Evolutionary conservation across 2,797 vertebrate species (phyloP).

Genomic region (Centropyge bicolor): DNA sequence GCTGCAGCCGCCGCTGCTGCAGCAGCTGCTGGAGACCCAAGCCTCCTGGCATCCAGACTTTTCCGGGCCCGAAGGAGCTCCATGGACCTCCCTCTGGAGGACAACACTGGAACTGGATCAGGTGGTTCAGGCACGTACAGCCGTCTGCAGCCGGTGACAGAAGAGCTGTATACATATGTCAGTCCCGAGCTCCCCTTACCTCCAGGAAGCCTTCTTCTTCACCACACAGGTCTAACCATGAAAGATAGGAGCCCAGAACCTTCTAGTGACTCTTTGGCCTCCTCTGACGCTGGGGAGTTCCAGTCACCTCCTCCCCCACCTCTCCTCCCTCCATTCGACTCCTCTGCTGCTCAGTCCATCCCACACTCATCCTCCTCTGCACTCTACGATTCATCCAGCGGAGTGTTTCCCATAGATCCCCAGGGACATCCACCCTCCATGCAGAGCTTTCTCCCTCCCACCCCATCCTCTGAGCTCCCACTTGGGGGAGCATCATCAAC

Average conservation of each 20-base stretch:
- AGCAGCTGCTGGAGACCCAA: conserved; percentile 81
- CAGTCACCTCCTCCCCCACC: conserved; percentile 91
- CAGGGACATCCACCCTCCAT: conserved; percentile 90
- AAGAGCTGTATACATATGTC: conserved; percentile 89
- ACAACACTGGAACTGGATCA: conserved; percentile 76
- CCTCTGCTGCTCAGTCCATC: conserved; percentile 84
- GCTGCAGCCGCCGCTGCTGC: conserved; percentile 86
- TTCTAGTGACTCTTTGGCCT: conserved; percentile 95
- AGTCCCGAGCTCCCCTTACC: conserved; percentile 89
- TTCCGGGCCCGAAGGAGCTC: conserved; percentile 90
- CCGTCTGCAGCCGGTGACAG: conserved; percentile 95
- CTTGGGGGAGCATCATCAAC: conserved; percentile 85
- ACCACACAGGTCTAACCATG: conserved; percentile 75
- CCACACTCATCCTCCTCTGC: conserved; percentile 75
- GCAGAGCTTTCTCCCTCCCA: conserved; percentile 83
- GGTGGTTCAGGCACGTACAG: conserved; percentile 83
- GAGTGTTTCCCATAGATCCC: conserved; percentile 67
- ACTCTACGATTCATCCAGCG: conserved; percentile 64
- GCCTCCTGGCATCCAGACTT: conserved; percentile 81
- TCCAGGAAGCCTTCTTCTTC: conserved; percentile 87
- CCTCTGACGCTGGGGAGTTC: conserved; percentile 94
- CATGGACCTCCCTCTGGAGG: conserved; percentile 92
- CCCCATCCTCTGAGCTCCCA: conserved; percentile 83
- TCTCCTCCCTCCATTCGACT: conserved; percentile 82
- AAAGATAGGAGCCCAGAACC: conserved; percentile 93